Percentiles rank a stretch among this genome's conserved stretches.
phyloP scores from a whole-genome alignment of 2,888 invertebrate genomes.

The Philereme transversata region DNA sequence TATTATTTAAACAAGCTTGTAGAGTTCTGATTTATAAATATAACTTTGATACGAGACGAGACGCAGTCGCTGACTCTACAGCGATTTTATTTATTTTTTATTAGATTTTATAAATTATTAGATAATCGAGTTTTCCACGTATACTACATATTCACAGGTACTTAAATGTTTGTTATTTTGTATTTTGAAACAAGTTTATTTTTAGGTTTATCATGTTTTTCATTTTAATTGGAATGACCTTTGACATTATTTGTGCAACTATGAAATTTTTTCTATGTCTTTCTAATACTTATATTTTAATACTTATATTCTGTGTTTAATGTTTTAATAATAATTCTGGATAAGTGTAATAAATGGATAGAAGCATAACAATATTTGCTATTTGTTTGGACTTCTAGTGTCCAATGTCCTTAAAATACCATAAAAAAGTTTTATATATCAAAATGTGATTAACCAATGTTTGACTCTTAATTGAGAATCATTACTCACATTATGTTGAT shows the following conservation, averaged over 20 bases:
- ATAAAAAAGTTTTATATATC: constrained; percentile 36
- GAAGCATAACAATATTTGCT: not conserved
- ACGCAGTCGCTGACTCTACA: too few species aligned
- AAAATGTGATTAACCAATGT: constrained; percentile 60
- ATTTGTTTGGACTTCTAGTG: not conserved
- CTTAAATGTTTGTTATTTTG: too few species aligned
- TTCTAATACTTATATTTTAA: not conserved
- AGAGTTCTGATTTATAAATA: constrained; percentile 33
- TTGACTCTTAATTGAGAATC: constrained; percentile 6
- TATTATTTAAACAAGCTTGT: too few species aligned
- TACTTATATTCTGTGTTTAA: not conserved
- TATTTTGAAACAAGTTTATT: too few species aligned
- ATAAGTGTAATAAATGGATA: not conserved
- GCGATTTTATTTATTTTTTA: too few species aligned
- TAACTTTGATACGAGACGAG: too few species aligned
- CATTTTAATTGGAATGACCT: constrained; percentile 28
- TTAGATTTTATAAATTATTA: too few species aligned
- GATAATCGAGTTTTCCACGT: too few species aligned
- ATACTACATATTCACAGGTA: too few species aligned
- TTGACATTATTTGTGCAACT: constrained; percentile 27
- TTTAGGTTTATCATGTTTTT: not conserved
- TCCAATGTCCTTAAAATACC: not conserved
- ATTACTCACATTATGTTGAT: constrained; percentile 47
- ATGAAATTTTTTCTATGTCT: not conserved
- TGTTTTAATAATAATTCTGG: constrained; percentile 4